Evolutionary conservation across 2,797 vertebrate species (phyloP), one percentile per base, ranked within the genome.

Genomic region (Anomalospiza imberbis): DNA sequence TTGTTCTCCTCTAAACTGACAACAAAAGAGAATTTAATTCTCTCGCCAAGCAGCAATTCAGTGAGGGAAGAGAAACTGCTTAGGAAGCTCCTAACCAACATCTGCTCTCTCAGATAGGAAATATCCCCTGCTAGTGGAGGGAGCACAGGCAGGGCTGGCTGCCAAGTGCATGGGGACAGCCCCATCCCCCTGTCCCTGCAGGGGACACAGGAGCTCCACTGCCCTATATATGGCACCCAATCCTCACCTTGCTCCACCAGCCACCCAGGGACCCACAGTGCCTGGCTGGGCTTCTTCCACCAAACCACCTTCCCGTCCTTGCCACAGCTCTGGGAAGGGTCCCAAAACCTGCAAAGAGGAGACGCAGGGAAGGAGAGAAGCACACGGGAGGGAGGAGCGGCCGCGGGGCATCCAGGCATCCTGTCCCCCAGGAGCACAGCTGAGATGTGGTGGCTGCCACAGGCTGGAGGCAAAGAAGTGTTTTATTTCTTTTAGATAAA

Each of bases 81-180:
- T 93, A 89, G 94, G 85, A 94, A 94, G 94, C 66, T 95, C 51
- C 91, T 48, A 68, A 85, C 65, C 62, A 78, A 62, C 85, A 91
- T 72, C 95, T 96, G 96, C 54, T 94, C 86, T 91, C 85, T 70
- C 70, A 81, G 94, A 96, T 94, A 95, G 89, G 82, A 94, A 92
- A 62, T 32, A 93, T 81, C 73, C 58, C 82, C 85, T 83, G 79
- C 65, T 50, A 78, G 85, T 1, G 21, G 28, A 38, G 48, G 45
- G 42, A 93, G 40, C 1, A 0, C 5, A 1, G 53, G 31, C 15
- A 60, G 68, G 53, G 74, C 80, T 9, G 6, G 54, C 54, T 91
- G 93, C 93, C 91, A 91, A 92, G 45, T 14, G 40, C 26, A 15
- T 0, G 2, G 86, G 47, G 55, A 81, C 89, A 73, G 13, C 75